Percentiles rank a stretch among this genome's conserved stretches.
These are phyloP conservation scores for Nezara viridula DNA, from an alignment of 2,888 invertebrate species.

Conservation along the genomic window DNA sequence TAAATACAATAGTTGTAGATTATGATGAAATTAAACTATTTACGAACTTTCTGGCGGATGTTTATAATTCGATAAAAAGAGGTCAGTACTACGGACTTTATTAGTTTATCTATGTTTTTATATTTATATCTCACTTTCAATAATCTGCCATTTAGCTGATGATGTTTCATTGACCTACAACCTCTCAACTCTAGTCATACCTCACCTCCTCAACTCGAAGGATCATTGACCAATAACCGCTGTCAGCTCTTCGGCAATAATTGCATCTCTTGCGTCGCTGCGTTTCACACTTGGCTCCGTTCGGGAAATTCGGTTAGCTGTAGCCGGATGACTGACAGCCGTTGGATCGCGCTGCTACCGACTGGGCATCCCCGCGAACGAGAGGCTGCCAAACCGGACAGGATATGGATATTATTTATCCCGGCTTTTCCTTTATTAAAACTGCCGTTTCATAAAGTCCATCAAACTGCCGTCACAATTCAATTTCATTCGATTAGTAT, in stretches of 20 bases:
- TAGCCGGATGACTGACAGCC: constrained; percentile 19
- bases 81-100: too few species aligned
- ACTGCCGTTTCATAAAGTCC: constrained; percentile 45
- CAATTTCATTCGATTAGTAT: neutral
- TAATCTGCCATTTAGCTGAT: too few species aligned
- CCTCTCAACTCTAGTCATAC: neutral
- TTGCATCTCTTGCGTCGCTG: neutral
- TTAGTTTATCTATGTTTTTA: neutral
- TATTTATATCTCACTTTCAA: neutral
- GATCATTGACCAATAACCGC: neutral
- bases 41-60: too few species aligned
- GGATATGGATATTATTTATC: constrained; percentile 10
- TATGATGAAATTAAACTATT: too few species aligned
- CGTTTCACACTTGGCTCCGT: constrained; percentile 1
- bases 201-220: neutral
- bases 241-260: constrained; percentile 24
- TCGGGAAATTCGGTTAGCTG: constrained; percentile 13
- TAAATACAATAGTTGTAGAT: too few species aligned
- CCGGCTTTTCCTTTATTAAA: neutral
- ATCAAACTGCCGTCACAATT: neutral
- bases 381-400: constrained; percentile 17
- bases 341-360: neutral
- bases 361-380: neutral
- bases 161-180: neutral
- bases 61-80: too few species aligned